These are phyloP conservation scores for Morbakka virulenta DNA, from an alignment of 30 jellyfish, hydroid and myxozoan species.

Conservation along the genomic window DNA sequence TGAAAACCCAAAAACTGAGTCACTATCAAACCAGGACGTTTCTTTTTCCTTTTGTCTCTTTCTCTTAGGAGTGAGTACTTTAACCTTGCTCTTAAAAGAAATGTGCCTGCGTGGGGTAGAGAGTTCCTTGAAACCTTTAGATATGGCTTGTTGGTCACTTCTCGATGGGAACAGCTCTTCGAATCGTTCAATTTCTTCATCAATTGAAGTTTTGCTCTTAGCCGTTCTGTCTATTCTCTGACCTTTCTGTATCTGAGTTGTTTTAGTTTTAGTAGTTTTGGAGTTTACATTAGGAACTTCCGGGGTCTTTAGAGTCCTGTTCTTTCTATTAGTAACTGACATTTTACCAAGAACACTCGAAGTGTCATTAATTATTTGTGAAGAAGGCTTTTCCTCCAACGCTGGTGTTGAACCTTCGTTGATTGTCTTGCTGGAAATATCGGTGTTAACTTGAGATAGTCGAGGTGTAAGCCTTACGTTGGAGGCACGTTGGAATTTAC, in stretches of 20 bases:
- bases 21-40: conserved; percentile 86
- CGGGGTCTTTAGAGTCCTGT: not conserved
- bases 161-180: conserved; percentile 32
- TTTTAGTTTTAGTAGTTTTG: not conserved
- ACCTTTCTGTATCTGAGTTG: conserved; percentile 1
- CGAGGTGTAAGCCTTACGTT: no score
- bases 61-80: conserved; percentile 54
- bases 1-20: conserved; percentile 79
- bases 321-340: not conserved
- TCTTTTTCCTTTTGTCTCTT: conserved; percentile 30
- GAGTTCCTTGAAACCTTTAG: not conserved
- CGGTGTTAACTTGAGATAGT: no score
- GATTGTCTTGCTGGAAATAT: no score
- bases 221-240: conserved; percentile 5
- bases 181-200: conserved; percentile 39
- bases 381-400: not conserved
- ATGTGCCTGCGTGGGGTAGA: conserved; percentile 21
- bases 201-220: not conserved
- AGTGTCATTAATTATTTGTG: no score
- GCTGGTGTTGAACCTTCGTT: not conserved
- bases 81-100: conserved; percentile 59
- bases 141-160: not conserved
- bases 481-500: no score
- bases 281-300: not conserved
- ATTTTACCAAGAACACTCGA: no score